Evolutionary conservation across 2,797 vertebrate species (phyloP).

Genomic region (Sebastes itinus): DNA sequence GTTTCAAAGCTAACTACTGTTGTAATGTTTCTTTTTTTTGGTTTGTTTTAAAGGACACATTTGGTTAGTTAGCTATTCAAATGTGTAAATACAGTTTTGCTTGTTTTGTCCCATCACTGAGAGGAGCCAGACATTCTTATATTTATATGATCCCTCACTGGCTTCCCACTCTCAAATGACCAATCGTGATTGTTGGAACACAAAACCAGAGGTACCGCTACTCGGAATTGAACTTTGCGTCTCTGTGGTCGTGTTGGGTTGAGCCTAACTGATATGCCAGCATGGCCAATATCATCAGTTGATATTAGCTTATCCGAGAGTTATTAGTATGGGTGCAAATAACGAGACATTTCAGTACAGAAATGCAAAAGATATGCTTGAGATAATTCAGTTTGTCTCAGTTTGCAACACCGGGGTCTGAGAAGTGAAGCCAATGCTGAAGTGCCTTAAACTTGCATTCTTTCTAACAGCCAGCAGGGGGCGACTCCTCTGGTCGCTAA

Average conservation of each 20-base stretch:
- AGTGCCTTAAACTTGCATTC: rapidly evolving
- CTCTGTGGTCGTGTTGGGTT: neutral
- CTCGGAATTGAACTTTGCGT: neutral
- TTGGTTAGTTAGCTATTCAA: neutral
- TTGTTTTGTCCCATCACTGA: neutral
- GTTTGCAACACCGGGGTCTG: rapidly evolving
- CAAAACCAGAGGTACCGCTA: neutral
- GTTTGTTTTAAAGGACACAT: neutral
- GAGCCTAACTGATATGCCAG: rapidly evolving
- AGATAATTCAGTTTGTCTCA: neutral
- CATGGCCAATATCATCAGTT: neutral
- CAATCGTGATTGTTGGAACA: neutral
- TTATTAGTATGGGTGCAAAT: neutral
- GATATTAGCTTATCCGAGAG: neutral
- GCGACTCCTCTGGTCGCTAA: too few relatives aligned
- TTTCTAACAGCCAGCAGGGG: too few relatives aligned
- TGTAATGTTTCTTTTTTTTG: neutral
- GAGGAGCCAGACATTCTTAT: neutral
- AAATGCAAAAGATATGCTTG: neutral
- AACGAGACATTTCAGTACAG: neutral
- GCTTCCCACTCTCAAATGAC: neutral
- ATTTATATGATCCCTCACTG: neutral
- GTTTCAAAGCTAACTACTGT: rapidly evolving
- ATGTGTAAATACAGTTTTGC: neutral
- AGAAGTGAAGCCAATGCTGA: too few relatives aligned